Conservation (phyloP, 2,888 invertebrate genomes). For the Dicycla oo region DNA sequence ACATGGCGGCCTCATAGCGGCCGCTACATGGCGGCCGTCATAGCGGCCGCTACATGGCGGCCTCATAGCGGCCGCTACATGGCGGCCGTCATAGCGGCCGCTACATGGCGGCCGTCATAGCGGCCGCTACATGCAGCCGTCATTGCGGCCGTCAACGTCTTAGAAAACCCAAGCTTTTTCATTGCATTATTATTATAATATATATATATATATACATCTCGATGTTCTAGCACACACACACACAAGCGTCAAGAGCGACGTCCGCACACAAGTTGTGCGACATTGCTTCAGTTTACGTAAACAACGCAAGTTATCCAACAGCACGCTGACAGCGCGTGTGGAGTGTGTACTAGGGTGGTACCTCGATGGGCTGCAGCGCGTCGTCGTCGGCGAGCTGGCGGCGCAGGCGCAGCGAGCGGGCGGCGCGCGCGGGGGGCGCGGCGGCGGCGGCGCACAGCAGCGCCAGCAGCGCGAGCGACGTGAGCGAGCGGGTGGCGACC, state of each 20-base stretch:
- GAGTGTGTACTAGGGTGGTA: slow-evolving; percentile 59
- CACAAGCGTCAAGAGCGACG: too few species aligned
- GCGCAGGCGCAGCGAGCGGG: slow-evolving; percentile 69
- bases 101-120: too few species aligned
- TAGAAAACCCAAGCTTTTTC: neutral
- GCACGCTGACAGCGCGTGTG: neutral
- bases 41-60: too few species aligned
- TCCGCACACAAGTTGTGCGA: too few species aligned
- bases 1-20: neutral
- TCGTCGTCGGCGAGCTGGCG: slow-evolving; percentile 85
- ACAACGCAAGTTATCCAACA: slow-evolving; percentile 18
- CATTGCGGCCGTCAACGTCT: too few species aligned
- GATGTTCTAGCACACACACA: slow-evolving; percentile 22
- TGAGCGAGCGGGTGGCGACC: slow-evolving; percentile 72
- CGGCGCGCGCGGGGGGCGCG: slow-evolving; percentile 60
- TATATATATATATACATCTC: too few species aligned
- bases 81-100: too few species aligned
- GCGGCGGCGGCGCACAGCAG: slow-evolving; percentile 68
- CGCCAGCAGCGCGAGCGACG: slow-evolving; percentile 64
- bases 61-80: neutral
- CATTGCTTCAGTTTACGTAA: slow-evolving; percentile 33
- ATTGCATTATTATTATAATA: neutral
- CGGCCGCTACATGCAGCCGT: neutral
- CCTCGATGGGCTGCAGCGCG: slow-evolving; percentile 85
- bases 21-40: neutral